Evolutionary conservation across 2,888 invertebrate genomes (phyloP).

Genomic region (Hirtodrosophila duncani): DNA sequence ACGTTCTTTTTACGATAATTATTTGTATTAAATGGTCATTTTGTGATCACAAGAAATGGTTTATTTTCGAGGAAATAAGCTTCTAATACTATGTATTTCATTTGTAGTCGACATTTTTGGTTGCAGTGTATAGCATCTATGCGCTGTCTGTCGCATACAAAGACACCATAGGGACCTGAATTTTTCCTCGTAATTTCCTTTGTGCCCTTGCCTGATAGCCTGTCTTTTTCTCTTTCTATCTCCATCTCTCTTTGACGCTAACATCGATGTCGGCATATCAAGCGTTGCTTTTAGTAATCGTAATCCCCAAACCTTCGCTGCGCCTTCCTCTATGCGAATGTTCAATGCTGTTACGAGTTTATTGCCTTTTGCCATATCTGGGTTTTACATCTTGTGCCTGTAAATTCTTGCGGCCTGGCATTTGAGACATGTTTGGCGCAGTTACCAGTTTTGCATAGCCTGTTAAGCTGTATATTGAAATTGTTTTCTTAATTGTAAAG

Average conservation of each 20-base stretch:
- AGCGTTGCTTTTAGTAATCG: conserved; percentile 50
- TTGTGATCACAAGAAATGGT: too few relatives aligned
- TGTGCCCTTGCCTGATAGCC: conserved; percentile 29
- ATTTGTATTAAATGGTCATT: too few relatives aligned
- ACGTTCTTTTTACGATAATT: too few relatives aligned
- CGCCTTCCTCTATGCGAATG: conserved; percentile 39
- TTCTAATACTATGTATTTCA: neutral
- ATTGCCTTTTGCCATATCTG: conserved; percentile 71
- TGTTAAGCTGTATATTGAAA: too few relatives aligned
- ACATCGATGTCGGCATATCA: conserved; percentile 21
- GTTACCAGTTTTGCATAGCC: too few relatives aligned
- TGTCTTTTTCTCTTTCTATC: conserved; percentile 8
- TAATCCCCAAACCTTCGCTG: conserved; percentile 46
- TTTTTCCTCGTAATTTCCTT: conserved; percentile 71
- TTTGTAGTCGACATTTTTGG: conserved; percentile 9
- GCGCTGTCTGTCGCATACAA: conserved; percentile 63
- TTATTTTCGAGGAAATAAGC: too few relatives aligned
- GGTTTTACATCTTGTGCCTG: conserved; percentile 58
- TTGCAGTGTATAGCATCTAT: conserved; percentile 37
- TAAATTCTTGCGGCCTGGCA: conserved; percentile 10
- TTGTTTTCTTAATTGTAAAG: too few relatives aligned
- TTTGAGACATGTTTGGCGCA: too few relatives aligned
- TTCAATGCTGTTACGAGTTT: conserved; percentile 59
- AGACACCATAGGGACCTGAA: conserved; percentile 70
- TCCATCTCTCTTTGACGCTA: conserved; percentile 39